phyloP scores from a whole-genome alignment of 2,888 invertebrate species.

The Morpho achilles region DNA sequence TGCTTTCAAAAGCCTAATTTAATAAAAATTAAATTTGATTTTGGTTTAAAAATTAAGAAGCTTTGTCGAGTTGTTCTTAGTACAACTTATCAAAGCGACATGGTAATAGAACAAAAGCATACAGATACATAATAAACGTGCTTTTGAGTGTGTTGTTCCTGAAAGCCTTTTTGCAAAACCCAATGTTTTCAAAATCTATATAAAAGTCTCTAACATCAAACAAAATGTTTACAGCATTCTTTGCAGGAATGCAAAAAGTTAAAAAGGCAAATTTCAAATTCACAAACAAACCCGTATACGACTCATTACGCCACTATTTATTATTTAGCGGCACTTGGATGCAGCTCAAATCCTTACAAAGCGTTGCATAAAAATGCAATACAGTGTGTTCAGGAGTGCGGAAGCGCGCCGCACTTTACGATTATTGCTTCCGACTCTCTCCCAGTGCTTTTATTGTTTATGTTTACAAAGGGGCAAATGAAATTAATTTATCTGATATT shows the following conservation, averaged over 20 bases:
- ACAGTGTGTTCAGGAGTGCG: constrained; percentile 37
- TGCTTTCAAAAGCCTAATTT: too few species aligned
- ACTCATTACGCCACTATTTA: constrained; percentile 33
- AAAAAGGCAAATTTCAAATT: constrained; percentile 14
- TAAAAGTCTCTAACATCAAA: too few species aligned
- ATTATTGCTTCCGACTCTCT: constrained; percentile 60
- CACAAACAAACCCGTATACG: constrained; percentile 24
- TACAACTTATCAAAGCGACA: too few species aligned
- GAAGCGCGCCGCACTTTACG: constrained; percentile 58
- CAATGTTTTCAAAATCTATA: too few species aligned
- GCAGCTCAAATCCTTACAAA: constrained; percentile 51
- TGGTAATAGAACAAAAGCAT: too few species aligned
- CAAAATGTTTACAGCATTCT: too few species aligned
- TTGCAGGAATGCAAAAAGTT: neutral
- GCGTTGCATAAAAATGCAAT: constrained; percentile 48
- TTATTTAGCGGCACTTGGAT: constrained; percentile 44
- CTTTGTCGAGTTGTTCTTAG: too few species aligned
- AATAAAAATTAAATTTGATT: too few species aligned
- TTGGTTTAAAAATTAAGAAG: too few species aligned
- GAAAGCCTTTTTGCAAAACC: too few species aligned
- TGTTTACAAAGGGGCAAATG: constrained; percentile 42
- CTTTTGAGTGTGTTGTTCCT: too few species aligned
- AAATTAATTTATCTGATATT: constrained; percentile 23
- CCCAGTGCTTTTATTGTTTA: constrained; percentile 49
- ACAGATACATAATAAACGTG: too few species aligned